phyloP scores from a whole-genome alignment of 2,888 invertebrate species.

The Eilema sororculum region DNA sequence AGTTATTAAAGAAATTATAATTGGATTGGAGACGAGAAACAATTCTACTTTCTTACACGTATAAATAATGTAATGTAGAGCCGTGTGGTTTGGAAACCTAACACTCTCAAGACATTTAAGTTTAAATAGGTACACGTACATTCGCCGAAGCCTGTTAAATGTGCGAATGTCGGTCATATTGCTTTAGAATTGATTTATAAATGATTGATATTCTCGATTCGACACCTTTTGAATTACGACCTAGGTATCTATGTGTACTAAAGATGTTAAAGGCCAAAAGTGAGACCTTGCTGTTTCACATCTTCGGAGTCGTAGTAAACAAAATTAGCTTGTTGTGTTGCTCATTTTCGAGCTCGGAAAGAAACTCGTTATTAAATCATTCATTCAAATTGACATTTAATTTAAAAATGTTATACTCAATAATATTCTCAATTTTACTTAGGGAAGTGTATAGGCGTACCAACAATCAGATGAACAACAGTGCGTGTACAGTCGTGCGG shows the following conservation, averaged over 20 bases:
- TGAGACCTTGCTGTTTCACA: conserved; percentile 1
- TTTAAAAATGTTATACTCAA: not conserved
- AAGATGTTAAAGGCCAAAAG: conserved; percentile 1
- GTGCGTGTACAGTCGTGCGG: conserved; percentile 24
- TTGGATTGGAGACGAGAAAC: conserved; percentile 25
- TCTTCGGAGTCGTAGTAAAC: not conserved
- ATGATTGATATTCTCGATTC: not conserved
- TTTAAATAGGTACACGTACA: no score
- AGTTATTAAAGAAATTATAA: conserved; percentile 51
- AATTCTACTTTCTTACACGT: not conserved
- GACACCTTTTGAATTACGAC: conserved; percentile 1
- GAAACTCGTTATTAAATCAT: not conserved
- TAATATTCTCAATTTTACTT: not conserved
- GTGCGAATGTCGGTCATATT: not conserved
- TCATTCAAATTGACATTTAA: not conserved
- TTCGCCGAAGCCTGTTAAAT: not conserved
- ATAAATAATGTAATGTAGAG: not conserved
- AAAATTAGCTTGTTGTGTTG: not conserved
- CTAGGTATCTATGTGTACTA: not conserved
- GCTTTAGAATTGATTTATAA: not conserved
- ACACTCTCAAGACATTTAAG: not conserved
- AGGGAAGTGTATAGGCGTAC: not conserved
- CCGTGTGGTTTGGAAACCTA: not conserved
- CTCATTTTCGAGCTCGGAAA: not conserved
- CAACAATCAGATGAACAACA: not conserved